These are phyloP conservation scores for Anastatus disparis DNA, from an alignment of 1,140 invertebrate species.

Conservation along the genomic window DNA sequence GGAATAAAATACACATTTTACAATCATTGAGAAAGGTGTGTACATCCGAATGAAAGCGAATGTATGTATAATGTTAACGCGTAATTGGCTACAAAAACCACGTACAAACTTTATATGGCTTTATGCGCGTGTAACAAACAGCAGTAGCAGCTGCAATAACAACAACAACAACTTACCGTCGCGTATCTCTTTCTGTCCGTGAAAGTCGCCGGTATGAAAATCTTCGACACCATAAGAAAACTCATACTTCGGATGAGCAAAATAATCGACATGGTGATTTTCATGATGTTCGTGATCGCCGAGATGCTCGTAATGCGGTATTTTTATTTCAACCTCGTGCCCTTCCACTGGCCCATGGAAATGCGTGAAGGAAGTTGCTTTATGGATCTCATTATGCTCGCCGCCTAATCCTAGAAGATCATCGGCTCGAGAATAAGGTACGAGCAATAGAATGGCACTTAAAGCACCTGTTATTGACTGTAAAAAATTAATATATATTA, in stretches of 20 bases:
- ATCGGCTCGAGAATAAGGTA: too few species aligned
- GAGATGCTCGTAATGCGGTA: slow-evolving; percentile 52
- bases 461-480: too few species aligned
- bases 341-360: slow-evolving; percentile 58
- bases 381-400: slow-evolving; percentile 36
- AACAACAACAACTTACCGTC: slow-evolving; percentile 55
- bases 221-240: slow-evolving; percentile 79
- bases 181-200: slow-evolving; percentile 67
- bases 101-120: too few species aligned
- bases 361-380: slow-evolving; percentile 59
- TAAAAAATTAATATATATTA: too few species aligned
- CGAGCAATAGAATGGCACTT: too few species aligned
- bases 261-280: slow-evolving; percentile 49
- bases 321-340: slow-evolving; percentile 56
- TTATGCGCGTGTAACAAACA: too few species aligned
- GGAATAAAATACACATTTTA: too few species aligned
- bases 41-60: too few species aligned
- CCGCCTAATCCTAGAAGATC: too few species aligned
- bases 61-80: too few species aligned
- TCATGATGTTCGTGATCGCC: slow-evolving; percentile 38
- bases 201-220: slow-evolving; percentile 73
- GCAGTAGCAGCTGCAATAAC: not conserved
- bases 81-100: too few species aligned
- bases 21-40: too few species aligned
- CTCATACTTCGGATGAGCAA: slow-evolving; percentile 73